A percentile compares a stretch with the other conserved stretches of the same genome.
These are phyloP conservation scores for cattle (Bos taurus) DNA, from an alignment of 2,113 vertebrate genomes.

Conservation along the genomic window DNA sequence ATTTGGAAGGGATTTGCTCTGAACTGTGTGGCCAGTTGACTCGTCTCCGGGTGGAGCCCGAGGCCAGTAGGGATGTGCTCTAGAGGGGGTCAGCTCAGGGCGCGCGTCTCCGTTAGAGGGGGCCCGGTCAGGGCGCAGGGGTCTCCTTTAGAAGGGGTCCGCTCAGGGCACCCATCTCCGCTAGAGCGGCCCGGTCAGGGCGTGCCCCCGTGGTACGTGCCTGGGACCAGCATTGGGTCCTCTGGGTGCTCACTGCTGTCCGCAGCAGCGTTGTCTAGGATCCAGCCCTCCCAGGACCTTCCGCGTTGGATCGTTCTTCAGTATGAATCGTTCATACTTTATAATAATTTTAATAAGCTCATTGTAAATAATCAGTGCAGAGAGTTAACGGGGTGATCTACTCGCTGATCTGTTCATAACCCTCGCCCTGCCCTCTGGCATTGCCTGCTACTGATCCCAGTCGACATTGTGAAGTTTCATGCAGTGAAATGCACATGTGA, in stretches of 20 bases:
- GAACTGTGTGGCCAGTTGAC: background rate
- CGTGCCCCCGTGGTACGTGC: rapidly evolving
- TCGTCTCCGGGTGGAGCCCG: background rate
- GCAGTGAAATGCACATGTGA: background rate
- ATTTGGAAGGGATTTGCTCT: background rate
- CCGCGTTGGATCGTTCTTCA: background rate
- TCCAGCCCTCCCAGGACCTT: background rate
- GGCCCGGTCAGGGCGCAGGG: rapidly evolving
- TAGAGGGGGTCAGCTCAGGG: rapidly evolving
- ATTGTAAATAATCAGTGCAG: conserved; percentile 70
- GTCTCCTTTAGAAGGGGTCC: rapidly evolving
- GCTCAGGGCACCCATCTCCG: too few species aligned
- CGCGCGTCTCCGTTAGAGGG: rapidly evolving
- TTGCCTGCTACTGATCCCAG: conserved; percentile 40
- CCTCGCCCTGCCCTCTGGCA: conserved; percentile 13
- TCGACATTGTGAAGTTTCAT: conserved; percentile 38
- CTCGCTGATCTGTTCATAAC: conserved; percentile 46
- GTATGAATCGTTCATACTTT: conserved; percentile 66
- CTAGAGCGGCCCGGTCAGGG: too few species aligned
- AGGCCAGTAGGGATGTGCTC: background rate
- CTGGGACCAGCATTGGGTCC: background rate
- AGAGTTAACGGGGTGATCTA: conserved; percentile 45
- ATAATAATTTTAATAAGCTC: conserved; percentile 63
- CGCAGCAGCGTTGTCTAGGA: background rate
- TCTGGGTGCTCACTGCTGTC: background rate